Evolutionary conservation across 1,140 invertebrate species (phyloP), one percentile per base, ranked within the genome.

Genomic region (Mycetomoellerius zeteki): DNA sequence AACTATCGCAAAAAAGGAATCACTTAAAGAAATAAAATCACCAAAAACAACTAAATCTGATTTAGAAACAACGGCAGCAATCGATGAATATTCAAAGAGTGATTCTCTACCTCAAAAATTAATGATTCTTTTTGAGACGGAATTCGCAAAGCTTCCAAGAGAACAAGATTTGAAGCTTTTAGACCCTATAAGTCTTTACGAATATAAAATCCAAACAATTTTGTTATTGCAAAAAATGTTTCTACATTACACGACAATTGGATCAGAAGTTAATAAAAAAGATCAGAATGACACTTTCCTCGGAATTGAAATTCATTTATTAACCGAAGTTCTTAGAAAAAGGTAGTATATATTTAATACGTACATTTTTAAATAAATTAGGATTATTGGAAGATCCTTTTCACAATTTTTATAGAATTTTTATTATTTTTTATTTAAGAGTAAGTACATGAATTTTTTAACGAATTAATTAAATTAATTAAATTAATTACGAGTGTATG

Each of bases 201-300:
- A 94, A 30, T 87, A 80, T 54, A 94, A 92, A 71, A 76, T 94
- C 4, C 85, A 93, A 24, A 75, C 69, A 1, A 87, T 93, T 50
- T 27, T 30, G 7, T 37, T 89, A n/a, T 16, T 93, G 8, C 33
- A 89, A 43, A 86, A 33, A 65, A 76, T 91, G 21, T 10, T 89
- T 2, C 27, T 54, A 19, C 19, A 16, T 27, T 19, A 56, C 8
- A 1, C 16, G 12, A 54, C 37, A 65, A n/a, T 67, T 30, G 27
- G 0, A 62, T n/a, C 4, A 47, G 62, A 24, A 69, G 7, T 33
- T 0, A 88, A 30, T 27, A 30, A 43, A 33, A 90, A 73, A 54
- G 21, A 33, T 19, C 19, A 76, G 16, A 2, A 84, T 16, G 62
- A 82, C 8, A 77, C 78, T 43, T 89, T 93, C 8, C 88, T 89